Evolutionary conservation across 2,888 invertebrate genomes (phyloP).

Genomic region (Drymonia ruficornis): DNA sequence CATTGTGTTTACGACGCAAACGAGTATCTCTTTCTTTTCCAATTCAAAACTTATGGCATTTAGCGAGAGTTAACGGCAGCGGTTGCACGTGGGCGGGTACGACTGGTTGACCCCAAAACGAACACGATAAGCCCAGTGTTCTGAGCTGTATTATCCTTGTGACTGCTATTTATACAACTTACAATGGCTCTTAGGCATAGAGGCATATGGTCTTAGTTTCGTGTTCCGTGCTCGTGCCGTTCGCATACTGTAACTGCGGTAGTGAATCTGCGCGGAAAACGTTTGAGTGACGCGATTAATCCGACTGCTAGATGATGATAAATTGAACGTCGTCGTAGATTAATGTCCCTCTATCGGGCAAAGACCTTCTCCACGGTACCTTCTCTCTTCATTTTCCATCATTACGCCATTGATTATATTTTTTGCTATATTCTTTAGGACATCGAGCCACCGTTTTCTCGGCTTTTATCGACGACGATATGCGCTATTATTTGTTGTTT

Average conservation of each 20-base stretch:
- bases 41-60: not conserved
- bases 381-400: too few species aligned
- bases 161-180: constrained; percentile 3
- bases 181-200: constrained; percentile 16
- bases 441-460: too few species aligned
- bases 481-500: too few species aligned
- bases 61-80: not conserved
- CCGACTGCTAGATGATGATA: too few species aligned
- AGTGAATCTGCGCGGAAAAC: constrained; percentile 7
- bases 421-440: too few species aligned
- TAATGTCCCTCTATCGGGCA: too few species aligned
- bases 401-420: too few species aligned
- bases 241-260: constrained; percentile 11
- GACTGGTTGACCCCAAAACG: constrained; percentile 52
- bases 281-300: constrained; percentile 3
- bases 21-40: not conserved
- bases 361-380: too few species aligned
- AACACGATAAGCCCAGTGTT: constrained; percentile 53
- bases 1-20: too few species aligned
- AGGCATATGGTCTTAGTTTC: constrained; percentile 12
- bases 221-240: not conserved
- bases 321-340: too few species aligned
- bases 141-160: constrained; percentile 29
- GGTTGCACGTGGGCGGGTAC: constrained; percentile 25
- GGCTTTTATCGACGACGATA: too few species aligned